Conservation (phyloP, 2,797 vertebrate genomes). For the Cossypha niveicapilla region DNA sequence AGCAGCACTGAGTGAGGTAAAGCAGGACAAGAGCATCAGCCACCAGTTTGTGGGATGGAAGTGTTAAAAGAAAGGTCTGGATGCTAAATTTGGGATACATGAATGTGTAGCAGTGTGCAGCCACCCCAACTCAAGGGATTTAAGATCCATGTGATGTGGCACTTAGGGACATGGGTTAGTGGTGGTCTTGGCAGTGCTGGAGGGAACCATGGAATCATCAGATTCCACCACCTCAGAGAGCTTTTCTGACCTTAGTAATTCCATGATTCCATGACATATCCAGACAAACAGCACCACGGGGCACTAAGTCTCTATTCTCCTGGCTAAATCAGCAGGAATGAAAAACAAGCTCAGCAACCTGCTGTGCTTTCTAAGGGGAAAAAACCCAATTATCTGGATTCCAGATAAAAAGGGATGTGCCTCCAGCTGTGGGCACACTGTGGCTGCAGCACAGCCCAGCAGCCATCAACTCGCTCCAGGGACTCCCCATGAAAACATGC, state of each 20-base stretch:
- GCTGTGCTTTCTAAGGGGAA: background rate
- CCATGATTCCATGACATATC: background rate
- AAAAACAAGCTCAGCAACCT: background rate
- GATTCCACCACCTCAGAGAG: background rate
- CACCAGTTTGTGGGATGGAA: rapidly evolving
- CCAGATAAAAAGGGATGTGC: background rate
- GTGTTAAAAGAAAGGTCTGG: background rate
- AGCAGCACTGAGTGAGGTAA: background rate
- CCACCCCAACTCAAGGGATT: background rate
- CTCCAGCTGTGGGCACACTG: rapidly evolving
- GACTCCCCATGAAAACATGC: background rate
- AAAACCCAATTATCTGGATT: background rate
- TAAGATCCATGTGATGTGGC: background rate
- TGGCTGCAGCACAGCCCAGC: rapidly evolving
- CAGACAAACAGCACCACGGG: background rate
- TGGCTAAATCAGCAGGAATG: background rate
- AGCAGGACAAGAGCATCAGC: background rate
- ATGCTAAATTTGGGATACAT: background rate
- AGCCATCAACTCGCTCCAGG: background rate
- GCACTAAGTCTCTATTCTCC: background rate
- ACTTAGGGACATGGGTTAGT: background rate
- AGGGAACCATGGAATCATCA: background rate
- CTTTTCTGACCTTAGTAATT: background rate
- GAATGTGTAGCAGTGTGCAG: background rate
- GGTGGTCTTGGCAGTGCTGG: background rate